Conservation (phyloP, 2,797 vertebrate genomes). For the Micromesistius poutassou region DNA sequence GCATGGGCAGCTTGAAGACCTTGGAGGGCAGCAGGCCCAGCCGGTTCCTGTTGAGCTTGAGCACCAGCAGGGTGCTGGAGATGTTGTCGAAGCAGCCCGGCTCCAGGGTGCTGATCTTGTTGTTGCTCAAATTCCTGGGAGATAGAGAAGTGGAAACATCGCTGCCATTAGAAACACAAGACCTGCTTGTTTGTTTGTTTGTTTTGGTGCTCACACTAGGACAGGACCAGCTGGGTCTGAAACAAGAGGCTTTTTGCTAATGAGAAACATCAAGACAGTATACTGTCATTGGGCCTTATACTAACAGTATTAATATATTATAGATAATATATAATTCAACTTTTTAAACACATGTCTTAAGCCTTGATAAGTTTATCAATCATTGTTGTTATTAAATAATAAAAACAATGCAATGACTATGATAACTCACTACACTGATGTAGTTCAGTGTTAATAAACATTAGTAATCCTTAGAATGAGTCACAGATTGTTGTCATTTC, state of each 20-base stretch:
- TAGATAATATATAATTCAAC: not conserved
- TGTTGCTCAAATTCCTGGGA: constrained; percentile 93
- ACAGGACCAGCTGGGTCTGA: not conserved
- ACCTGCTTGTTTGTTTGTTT: not conserved
- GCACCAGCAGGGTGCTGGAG: constrained; percentile 86
- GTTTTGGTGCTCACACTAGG: not conserved
- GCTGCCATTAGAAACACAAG: not conserved
- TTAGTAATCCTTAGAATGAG: too few species aligned
- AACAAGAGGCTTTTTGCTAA: not conserved
- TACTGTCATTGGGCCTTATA: not conserved
- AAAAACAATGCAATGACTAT: too few species aligned
- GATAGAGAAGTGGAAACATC: constrained; percentile 35
- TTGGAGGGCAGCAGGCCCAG: constrained; percentile 85
- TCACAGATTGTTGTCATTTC: too few species aligned
- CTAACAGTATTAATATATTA: not conserved
- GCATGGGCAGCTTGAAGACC: constrained; percentile 89
- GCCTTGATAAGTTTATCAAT: not conserved
- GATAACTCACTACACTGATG: too few species aligned
- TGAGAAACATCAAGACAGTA: not conserved
- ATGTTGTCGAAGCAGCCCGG: constrained; percentile 94
- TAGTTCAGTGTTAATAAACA: too few species aligned
- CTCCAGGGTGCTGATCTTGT: constrained; percentile 88
- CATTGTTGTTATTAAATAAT: too few species aligned
- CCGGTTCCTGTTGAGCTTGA: constrained; percentile 94
- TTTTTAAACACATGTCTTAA: not conserved